These are phyloP conservation scores for Lycorma delicatula DNA, from an alignment of 1,140 invertebrate species.

Conservation along the genomic window DNA sequence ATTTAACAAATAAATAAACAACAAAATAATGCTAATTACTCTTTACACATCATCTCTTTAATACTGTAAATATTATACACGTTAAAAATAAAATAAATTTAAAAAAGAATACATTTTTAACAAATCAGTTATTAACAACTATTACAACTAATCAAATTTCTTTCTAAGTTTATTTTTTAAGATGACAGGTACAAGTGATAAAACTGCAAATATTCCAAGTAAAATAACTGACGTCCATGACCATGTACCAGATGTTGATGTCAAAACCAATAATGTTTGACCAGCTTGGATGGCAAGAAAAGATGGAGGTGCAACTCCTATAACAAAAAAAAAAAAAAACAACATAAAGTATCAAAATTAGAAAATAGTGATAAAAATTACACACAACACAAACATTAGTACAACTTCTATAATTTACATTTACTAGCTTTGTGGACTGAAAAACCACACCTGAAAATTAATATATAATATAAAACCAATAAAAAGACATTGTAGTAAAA, in stretches of 20 bases:
- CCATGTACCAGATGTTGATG: conserved; percentile 80
- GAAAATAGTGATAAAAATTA: not conserved
- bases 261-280: conserved; percentile 86
- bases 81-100: too few species aligned
- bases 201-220: conserved; percentile 62
- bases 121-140: too few species aligned
- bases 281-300: conserved; percentile 97
- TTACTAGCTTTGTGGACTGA: too few species aligned
- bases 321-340: conserved; percentile 39
- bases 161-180: conserved; percentile 74
- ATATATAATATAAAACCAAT: too few species aligned
- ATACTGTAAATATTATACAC: too few species aligned
- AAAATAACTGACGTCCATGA: conserved; percentile 79
- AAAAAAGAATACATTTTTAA: too few species aligned
- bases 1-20: too few species aligned
- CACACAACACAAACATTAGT: not conserved
- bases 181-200: conserved; percentile 85
- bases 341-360: not conserved
- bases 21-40: too few species aligned
- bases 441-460: too few species aligned
- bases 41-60: too few species aligned
- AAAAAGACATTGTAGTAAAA: too few species aligned
- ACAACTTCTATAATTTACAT: not conserved
- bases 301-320: conserved; percentile 94
- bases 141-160: conserved; percentile 77